Evolutionary conservation across 1,140 invertebrate genomes (phyloP).

Genomic region (Homalodisca vitripennis): DNA sequence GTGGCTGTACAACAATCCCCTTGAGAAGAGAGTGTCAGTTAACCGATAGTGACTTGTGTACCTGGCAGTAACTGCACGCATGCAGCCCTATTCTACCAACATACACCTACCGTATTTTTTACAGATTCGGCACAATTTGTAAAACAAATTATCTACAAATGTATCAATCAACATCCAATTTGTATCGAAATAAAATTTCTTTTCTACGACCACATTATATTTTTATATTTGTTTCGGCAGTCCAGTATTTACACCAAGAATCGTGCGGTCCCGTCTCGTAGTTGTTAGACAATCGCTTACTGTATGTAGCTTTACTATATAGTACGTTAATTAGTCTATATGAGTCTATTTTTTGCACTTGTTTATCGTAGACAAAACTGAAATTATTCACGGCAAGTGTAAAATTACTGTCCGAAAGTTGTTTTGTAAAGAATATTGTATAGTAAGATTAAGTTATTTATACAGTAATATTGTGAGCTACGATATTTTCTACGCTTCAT

Average conservation of each 20-base stretch:
- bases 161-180: not conserved
- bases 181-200: not conserved
- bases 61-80: no score
- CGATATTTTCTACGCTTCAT: no score
- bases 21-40: not conserved
- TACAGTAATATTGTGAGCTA: no score
- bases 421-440: slow-evolving; percentile 22
- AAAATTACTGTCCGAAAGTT: slow-evolving; percentile 13
- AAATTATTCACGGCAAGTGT: not conserved
- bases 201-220: not conserved
- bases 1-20: slow-evolving; percentile 9
- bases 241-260: not conserved
- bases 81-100: no score
- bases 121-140: slow-evolving; percentile 18
- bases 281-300: slow-evolving; percentile 20
- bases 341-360: slow-evolving; percentile 24
- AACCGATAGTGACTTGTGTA: slow-evolving; percentile 17
- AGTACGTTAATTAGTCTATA: slow-evolving; percentile 14
- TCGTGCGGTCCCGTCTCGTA: not conserved
- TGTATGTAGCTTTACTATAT: slow-evolving; percentile 6
- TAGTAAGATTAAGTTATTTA: slow-evolving; percentile 2
- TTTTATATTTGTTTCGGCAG: slow-evolving; percentile 16
- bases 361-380: slow-evolving; percentile 18
- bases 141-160: slow-evolving; percentile 5
- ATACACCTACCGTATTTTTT: no score